phyloP scores from a whole-genome alignment of 2,888 invertebrate species.

The Zootermopsis nevadensis region DNA sequence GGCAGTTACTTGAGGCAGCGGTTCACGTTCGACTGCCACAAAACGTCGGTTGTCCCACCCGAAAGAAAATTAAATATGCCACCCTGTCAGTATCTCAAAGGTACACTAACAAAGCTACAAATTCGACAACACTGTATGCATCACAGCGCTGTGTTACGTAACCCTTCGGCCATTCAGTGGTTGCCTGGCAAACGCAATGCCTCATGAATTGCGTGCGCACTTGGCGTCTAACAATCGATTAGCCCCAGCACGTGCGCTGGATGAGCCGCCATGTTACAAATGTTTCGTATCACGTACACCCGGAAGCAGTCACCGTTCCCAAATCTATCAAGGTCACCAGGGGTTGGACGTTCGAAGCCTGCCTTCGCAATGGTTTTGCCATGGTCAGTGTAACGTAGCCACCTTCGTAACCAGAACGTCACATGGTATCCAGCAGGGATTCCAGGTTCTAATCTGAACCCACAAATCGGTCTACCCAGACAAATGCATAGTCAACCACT shows the following conservation, averaged over 20 bases:
- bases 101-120: neutral
- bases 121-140: slow-evolving; percentile 15
- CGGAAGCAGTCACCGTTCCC: neutral
- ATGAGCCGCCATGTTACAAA: neutral
- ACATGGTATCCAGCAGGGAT: too few relatives aligned
- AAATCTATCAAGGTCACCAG: slow-evolving; percentile 1
- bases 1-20: too few relatives aligned
- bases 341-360: too few relatives aligned
- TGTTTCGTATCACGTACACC: neutral
- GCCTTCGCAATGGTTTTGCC: too few relatives aligned
- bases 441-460: too few relatives aligned
- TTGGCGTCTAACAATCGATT: slow-evolving; percentile 24
- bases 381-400: too few relatives aligned
- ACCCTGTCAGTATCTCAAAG: neutral
- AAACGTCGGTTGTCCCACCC: too few relatives aligned
- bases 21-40: too few relatives aligned
- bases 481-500: too few relatives aligned
- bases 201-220: neutral
- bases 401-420: too few relatives aligned
- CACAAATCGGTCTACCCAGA: too few relatives aligned
- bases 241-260: neutral
- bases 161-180: slow-evolving; percentile 9
- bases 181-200: slow-evolving; percentile 26
- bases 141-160: slow-evolving; percentile 13
- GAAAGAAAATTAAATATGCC: too few relatives aligned